A percentile compares a stretch with the other conserved stretches of the same genome.
Conservation (phyloP, 2,113 vertebrate genomes). For the Petrocephalus zakoni region DNA sequence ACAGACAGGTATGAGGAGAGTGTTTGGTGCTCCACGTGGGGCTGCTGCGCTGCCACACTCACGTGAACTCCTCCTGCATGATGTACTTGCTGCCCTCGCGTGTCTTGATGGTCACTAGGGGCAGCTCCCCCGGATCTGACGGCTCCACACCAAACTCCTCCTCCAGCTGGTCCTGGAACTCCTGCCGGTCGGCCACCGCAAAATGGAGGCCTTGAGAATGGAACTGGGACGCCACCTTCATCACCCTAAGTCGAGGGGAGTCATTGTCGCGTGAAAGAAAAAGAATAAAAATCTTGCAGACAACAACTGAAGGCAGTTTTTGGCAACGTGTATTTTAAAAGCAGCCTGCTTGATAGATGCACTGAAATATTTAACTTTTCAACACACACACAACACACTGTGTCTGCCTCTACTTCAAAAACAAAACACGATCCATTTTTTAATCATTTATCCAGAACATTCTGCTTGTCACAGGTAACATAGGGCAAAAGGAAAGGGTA, state of each 20-base stretch:
- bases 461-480: too few relatives aligned
- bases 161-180: conserved; percentile 61
- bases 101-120: conserved; percentile 59
- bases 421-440: background rate
- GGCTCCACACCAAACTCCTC: conserved; percentile 61
- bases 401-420: background rate
- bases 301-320: background rate
- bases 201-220: conserved; percentile 49
- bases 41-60: conserved; percentile 22
- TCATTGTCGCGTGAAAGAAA: background rate
- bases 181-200: conserved; percentile 59
- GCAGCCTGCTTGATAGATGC: background rate
- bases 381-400: background rate
- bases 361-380: background rate
- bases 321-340: background rate
- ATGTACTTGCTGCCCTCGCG: conserved; percentile 59
- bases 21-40: background rate
- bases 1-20: background rate
- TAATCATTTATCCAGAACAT: background rate
- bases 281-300: background rate
- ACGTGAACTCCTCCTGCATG: conserved; percentile 73
- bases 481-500: background rate
- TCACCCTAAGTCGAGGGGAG: conserved; percentile 46
- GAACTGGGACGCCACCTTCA: conserved; percentile 59
- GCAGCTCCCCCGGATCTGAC: conserved; percentile 51